phyloP scores from a whole-genome alignment of 1,140 invertebrate species.

The Sycobia sp. region DNA sequence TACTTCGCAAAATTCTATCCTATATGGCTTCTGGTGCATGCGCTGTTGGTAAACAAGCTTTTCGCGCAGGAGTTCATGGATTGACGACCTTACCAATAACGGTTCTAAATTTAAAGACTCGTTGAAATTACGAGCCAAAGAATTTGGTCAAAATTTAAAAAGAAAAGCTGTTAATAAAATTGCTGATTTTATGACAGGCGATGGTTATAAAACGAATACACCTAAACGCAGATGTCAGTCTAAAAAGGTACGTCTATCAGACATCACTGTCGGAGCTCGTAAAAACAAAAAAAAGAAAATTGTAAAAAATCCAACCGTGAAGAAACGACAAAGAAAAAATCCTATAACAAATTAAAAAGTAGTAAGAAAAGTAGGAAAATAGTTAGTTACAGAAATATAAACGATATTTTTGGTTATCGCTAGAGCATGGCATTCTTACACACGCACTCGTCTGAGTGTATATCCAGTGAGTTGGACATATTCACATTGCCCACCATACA shows the following conservation, averaged over 20 bases:
- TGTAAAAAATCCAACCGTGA: background rate
- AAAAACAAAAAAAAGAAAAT: no score
- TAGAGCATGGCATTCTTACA: no score
- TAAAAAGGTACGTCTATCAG: background rate
- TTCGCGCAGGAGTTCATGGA: no score
- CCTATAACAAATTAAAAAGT: no score
- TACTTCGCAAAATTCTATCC: background rate
- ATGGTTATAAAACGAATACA: slow-evolving; percentile 33
- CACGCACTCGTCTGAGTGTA: no score
- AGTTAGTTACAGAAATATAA: background rate
- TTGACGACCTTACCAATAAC: no score
- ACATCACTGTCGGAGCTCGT: background rate
- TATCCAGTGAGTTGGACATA: no score
- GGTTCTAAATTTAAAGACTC: no score
- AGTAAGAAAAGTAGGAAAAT: no score
- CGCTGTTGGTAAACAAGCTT: no score
- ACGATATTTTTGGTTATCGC: slow-evolving; percentile 9
- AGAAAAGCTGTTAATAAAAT: slow-evolving; percentile 37
- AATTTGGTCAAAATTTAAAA: slow-evolving; percentile 36
- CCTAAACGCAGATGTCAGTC: background rate
- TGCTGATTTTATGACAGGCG: slow-evolving; percentile 4
- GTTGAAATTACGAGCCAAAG: slow-evolving; percentile 1
- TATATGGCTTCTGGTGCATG: background rate
- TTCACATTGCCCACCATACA: no score
- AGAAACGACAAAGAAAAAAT: background rate